Base-by-base conservation (phyloP, 2,888 invertebrate species). In the Agonopterix arenella region DNA sequence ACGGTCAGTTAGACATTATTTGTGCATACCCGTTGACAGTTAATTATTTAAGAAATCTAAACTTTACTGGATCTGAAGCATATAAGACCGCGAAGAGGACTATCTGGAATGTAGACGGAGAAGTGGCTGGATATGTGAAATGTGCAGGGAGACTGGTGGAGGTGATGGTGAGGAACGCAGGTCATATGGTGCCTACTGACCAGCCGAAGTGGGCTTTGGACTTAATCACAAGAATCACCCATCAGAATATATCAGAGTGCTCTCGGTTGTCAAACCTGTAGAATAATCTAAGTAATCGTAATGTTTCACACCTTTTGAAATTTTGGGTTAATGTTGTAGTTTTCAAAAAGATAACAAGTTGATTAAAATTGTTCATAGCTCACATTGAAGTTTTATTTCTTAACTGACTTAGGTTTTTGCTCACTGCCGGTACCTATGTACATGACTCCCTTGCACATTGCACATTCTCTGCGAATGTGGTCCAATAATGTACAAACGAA, bases 1-100 rank as follows among this genome's bases (percentile, higher is more conserved):
- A 92, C 65, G 96, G 96, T 0, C 96, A 96, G 69, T 70, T 96
- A 58, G 96, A 96, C 73, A 92, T 96, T 11, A 94, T 95, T 54
- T 93, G 95, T 0, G 94, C 95, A 0, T 94, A 94, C 73, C 94
- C 95, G 0, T 68, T 94, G 47, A 95, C 95, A 0, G 90, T 93
- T 54, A 93, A 92, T 64, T 95, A 93, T 71, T 73, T 96, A 41
- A 80, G 90, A 52, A 83, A 90, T 36, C 73, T 95, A 2, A 76
- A 91, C 44, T 95, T 94, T 84, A 79, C 70, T 7, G 90, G 81
- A 0, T 78, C 90, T 0, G 83, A 79, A 5, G 74, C 84, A 10
- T 95, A 93, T 69, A 90, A 88, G 59, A 73, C 63, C 0, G 92
- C 93, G 0, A 63, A 70, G 4, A 82, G 93, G 13, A 70, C 84